Evolutionary conservation across 2,888 invertebrate genomes (phyloP), one percentile per base, ranked within the genome.

Genomic region (Alcis repandata): DNA sequence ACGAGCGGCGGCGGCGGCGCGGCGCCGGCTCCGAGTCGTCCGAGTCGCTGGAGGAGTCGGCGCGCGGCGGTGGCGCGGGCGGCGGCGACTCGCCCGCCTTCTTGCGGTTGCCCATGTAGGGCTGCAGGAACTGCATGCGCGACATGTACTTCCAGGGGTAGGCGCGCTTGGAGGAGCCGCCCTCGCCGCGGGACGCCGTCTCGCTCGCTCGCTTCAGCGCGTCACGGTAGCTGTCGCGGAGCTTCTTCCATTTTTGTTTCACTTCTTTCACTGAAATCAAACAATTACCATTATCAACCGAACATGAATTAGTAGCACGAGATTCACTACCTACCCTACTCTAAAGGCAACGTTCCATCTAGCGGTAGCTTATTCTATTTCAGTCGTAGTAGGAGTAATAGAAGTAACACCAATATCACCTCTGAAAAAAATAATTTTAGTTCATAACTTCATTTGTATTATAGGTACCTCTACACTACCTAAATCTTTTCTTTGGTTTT

Each of bases 191-290:
- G 58, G 90, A 84, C 69, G 84, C 70, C 88, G 86, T 83, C 72
- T 92, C 92, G 76, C 78, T 86, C 74, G 91, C 91, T 3, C 92
- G 83, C 77, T 91, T 92, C 32, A 92, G 82, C 38, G 92, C 92
- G 77, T 92, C 92, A 59, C 92, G 89, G 82, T 92, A 92, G 75
- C 92, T 91, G 81, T 92, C 92, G 22, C 92, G 88, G 13, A 92
- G 76, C 70, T 92, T 92, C 77, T 92, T 92, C 92, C 92, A 92
- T 78, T 91, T 92, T 59, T 90, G 67, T 72, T 92, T 92, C 6
- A 89, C 92, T 73, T 92, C 92, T 68, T 92, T 92, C 22, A 92
- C 92, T 92, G 90, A 10, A 80, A 86, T 51, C 20, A 58, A 4
- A 46, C 11, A 27, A 17, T 7, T 3, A 15, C 11, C 32, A 8